Evolutionary conservation across 2,797 vertebrate genomes (phyloP).

Genomic region (Xyrichtys novacula): DNA sequence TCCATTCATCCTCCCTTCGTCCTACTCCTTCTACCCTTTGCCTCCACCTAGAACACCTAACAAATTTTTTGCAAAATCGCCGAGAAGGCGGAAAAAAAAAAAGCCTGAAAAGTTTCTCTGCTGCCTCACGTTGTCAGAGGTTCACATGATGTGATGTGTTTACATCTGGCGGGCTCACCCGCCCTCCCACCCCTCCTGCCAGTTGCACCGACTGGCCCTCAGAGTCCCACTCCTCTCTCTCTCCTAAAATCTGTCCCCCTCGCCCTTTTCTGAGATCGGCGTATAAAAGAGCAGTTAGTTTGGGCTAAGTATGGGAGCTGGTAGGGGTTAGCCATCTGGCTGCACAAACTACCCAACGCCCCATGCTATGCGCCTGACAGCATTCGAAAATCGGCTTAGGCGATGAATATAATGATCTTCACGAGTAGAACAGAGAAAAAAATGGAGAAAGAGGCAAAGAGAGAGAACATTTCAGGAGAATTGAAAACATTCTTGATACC

Average conservation of each 20-base stretch:
- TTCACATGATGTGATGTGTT: slow-evolving; percentile 83
- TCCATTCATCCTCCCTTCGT: slow-evolving; percentile 73
- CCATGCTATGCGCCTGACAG: slow-evolving; percentile 81
- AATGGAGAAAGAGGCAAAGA: slow-evolving; percentile 12
- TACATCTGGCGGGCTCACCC: slow-evolving; percentile 82
- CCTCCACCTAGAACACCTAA: slow-evolving; percentile 59
- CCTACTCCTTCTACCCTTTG: slow-evolving; percentile 57
- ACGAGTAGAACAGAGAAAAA: slow-evolving; percentile 37
- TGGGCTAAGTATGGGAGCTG: slow-evolving; percentile 64
- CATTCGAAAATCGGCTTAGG: slow-evolving; percentile 80
- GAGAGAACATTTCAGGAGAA: slow-evolving; percentile 29
- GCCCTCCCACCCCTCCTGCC: slow-evolving; percentile 60
- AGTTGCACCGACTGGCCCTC: slow-evolving; percentile 63
- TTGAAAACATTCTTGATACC: background rate
- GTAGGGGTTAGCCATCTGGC: slow-evolving; percentile 84
- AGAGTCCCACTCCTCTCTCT: slow-evolving; percentile 59
- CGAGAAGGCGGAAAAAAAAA: slow-evolving; percentile 32
- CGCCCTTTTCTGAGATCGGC: slow-evolving; percentile 59
- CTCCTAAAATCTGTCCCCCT: slow-evolving; percentile 58
- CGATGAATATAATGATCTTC: slow-evolving; percentile 59
- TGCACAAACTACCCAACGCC: slow-evolving; percentile 65
- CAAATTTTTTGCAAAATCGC: slow-evolving; percentile 38
- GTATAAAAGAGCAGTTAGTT: slow-evolving; percentile 76
- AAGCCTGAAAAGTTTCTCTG: slow-evolving; percentile 63
- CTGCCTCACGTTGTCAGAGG: slow-evolving; percentile 81